Percentiles rank a stretch among this genome's conserved stretches.
Evolutionary conservation across 2,113 vertebrate species (phyloP).

Genomic region (Anarrhichthys ocellatus): DNA sequence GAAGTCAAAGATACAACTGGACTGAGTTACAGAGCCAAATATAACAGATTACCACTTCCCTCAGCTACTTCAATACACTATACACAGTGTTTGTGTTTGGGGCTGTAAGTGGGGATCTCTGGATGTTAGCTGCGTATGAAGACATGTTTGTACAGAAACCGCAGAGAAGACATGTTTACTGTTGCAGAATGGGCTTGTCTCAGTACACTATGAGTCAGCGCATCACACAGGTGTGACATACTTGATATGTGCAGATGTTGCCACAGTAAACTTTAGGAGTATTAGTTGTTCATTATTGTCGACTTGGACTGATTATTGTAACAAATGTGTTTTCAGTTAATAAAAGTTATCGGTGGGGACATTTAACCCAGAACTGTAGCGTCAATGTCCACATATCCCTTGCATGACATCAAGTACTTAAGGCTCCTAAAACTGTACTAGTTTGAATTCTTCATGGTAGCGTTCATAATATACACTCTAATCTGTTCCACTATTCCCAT

Average conservation of each 20-base stretch:
- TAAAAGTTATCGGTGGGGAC: neutral
- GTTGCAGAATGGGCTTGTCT: slow-evolving; percentile 20
- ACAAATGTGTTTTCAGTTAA: neutral
- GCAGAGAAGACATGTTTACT: slow-evolving; percentile 29
- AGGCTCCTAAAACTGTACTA: slow-evolving; percentile 12
- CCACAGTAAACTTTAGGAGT: neutral
- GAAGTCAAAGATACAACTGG: slow-evolving; percentile 47
- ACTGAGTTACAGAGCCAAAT: slow-evolving; percentile 55
- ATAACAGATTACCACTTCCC: slow-evolving; percentile 46
- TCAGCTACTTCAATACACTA: slow-evolving; percentile 10
- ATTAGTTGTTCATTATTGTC: neutral
- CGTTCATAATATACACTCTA: slow-evolving; percentile 43
- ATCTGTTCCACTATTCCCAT: slow-evolving; percentile 65
- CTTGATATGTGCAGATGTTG: slow-evolving; percentile 26
- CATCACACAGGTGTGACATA: slow-evolving; percentile 42
- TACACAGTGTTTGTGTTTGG: neutral
- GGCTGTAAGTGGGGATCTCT: neutral
- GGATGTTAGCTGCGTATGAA: neutral
- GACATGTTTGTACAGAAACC: slow-evolving; percentile 51
- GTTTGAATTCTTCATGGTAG: slow-evolving; percentile 40
- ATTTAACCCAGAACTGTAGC: neutral
- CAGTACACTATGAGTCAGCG: slow-evolving; percentile 41
- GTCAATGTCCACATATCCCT: neutral
- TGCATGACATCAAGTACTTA: slow-evolving; percentile 39
- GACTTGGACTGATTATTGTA: neutral